Percentiles rank a stretch among this genome's conserved stretches.
phyloP scores from a whole-genome alignment of 2,113 vertebrate species.

The Burhinus oedicnemus region DNA sequence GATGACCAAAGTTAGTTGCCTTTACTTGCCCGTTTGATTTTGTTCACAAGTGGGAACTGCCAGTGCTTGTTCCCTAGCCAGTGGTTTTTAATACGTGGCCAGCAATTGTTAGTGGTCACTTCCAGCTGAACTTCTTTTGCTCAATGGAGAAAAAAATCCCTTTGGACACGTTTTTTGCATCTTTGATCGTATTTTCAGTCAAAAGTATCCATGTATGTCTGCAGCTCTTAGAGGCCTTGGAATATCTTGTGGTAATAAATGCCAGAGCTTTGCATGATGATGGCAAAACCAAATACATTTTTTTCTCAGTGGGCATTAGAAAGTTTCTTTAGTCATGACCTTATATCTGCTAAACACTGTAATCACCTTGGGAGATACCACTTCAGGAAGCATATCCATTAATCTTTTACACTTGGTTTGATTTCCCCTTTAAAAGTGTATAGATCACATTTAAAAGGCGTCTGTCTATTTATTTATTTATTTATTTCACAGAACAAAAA shows the following conservation, averaged over 20 bases:
- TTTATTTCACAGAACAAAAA: background rate
- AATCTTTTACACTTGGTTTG: slow-evolving; percentile 38
- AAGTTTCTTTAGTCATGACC: slow-evolving; percentile 60
- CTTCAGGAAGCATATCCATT: slow-evolving; percentile 38
- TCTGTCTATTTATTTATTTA: background rate
- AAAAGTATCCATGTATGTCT: background rate
- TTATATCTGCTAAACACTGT: slow-evolving; percentile 38
- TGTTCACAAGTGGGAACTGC: slow-evolving; percentile 6
- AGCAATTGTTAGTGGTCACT: slow-evolving; percentile 25
- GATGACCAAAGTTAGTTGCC: background rate
- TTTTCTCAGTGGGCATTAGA: background rate
- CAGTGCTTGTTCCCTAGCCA: background rate
- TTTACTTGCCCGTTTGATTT: slow-evolving; percentile 9
- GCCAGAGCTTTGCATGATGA: background rate
- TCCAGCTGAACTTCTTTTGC: background rate
- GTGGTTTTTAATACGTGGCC: slow-evolving; percentile 36
- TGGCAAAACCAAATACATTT: background rate
- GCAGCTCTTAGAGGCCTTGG: background rate
- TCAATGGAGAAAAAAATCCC: background rate
- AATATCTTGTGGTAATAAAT: background rate
- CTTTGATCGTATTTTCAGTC: background rate
- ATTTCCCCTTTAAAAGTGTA: background rate
- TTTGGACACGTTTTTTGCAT: background rate
- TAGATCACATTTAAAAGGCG: slow-evolving; percentile 8
- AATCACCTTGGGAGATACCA: slow-evolving; percentile 59